Conservation (phyloP, 2,888 invertebrate species). For the Ormyrus thymus region DNA sequence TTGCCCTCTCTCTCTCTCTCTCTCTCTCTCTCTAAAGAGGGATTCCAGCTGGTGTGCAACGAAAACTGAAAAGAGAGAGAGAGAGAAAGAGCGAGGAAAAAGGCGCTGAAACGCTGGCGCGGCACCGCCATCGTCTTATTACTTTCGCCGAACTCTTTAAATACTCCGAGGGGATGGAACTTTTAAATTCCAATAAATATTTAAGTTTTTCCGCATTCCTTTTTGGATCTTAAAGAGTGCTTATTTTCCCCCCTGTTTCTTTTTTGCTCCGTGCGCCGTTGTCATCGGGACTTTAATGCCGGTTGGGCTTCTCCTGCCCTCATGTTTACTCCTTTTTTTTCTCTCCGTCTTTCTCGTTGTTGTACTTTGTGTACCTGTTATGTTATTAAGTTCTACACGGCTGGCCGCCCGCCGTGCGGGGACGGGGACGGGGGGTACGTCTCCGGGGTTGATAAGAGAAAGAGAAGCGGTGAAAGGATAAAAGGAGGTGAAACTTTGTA, state of each 20-base stretch:
- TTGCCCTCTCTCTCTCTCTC: neutral
- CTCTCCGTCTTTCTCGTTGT: slow-evolving; percentile 5
- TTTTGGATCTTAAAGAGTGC: slow-evolving; percentile 52
- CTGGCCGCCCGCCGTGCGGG: no score
- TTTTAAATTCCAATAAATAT: slow-evolving; percentile 73
- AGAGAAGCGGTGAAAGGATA: neutral
- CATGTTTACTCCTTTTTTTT: slow-evolving; percentile 18
- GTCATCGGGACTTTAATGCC: slow-evolving; percentile 28
- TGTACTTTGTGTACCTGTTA: slow-evolving; percentile 53
- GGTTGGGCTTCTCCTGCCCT: slow-evolving; percentile 11
- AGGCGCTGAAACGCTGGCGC: slow-evolving; percentile 5
- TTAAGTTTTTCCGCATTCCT: slow-evolving; percentile 64
- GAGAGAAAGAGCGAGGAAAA: neutral
- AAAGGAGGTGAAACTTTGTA: slow-evolving; percentile 48
- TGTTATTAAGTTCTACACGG: slow-evolving; percentile 52
- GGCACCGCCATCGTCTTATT: slow-evolving; percentile 62
- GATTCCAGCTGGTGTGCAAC: no score
- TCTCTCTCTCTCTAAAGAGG: slow-evolving; percentile 8
- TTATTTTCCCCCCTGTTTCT: slow-evolving; percentile 31
- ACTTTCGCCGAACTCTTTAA: slow-evolving; percentile 69
- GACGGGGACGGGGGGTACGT: no score
- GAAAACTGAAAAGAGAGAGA: no score
- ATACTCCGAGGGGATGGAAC: slow-evolving; percentile 66
- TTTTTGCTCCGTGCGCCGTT: neutral
- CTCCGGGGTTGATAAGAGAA: slow-evolving; percentile 43